Base-by-base conservation (phyloP, 2,888 invertebrate genomes). In the Drosophila demipolita region DNA sequence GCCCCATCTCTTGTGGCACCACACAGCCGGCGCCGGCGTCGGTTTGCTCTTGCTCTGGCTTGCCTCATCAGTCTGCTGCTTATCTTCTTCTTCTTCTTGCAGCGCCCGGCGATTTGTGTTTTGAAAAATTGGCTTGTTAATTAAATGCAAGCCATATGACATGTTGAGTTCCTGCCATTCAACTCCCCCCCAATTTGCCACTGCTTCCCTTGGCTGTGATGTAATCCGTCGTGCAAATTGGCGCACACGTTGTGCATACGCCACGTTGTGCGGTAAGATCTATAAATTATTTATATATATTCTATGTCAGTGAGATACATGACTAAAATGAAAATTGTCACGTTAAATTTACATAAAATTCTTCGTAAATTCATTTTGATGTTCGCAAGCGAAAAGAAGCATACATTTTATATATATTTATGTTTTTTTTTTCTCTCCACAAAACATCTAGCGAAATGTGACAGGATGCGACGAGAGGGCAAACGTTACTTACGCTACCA, bases 121-220 rank as follows among this genome's bases (percentile, higher is more conserved):
- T 75, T 87, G 89, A 87, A 86, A 90, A 87, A 87, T 87, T 87
- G 90, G 87, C 90, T 87, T 90, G 87, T 87, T 87, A 87, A 87
- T 87, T 87, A 87, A 87, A 86, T 82, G 86, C 90, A 90, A 86
- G 80, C 83, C 83, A 86, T 78, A 80, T 82, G 88, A 90, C 89
- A 88, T 78, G 83, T 78, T 58, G 80, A 59, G 64, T 45, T 72
- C 49, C 55, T 57, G 48, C 33, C 33, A 52, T 40, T 36, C 50
- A 29, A 9, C 23, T 1, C 20, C 23, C 23, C 23, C 23, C 23
- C 29, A 29, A 6, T 57, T 63, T 49, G 32, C 33, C 29, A 38
- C 52, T 49, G 50, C 32, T 33, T 68, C 36, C 48, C 35, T 36
- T 29, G 58, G 53, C 62, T 73, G 69, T 85, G 89, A 87, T 87